Base-by-base conservation (phyloP, 2,797 vertebrate species). In the Enteromius paludinosus region DNA sequence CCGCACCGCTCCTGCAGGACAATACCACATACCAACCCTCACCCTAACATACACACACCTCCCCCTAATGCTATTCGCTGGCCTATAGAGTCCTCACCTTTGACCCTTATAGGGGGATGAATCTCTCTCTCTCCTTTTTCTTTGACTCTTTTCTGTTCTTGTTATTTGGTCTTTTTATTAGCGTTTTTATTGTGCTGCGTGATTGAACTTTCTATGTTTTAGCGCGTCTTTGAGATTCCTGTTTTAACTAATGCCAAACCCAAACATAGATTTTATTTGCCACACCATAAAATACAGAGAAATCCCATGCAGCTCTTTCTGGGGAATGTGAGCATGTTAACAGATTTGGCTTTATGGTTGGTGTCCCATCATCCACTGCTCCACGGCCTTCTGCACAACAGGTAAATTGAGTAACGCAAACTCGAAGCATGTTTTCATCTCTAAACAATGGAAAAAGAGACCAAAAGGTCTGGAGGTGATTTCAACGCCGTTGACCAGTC, bases 11-110 rank as follows among this genome's bases (percentile, higher is more conserved):
- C 69, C 71, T 72, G 20, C 66, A 52, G 81, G 65, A 86, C 78
- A 85, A 85, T 79, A 56, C 78, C 70, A 81, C 38, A 28, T 35
- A 86, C 65, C 68, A 47, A 59, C 69, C 80, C 78, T 80, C 17
- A 33, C 69, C 66, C 35, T 52, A 75, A 69, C 23, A 43, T 3
- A 43, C 69, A 33, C 23, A 73, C 66, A 75, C 35, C 66, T 81
- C 76, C 18, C 74, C 76, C 45, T 81, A 70, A 85, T 78, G 78
- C 47, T 83, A 73, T 83, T 84, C 81, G 54, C 78, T 75, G 56
- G 79, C 72, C 72, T 74, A 73, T 79, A 54, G 66, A 47, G 47
- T 23, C 71, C 79, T 85, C 64, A 84, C 85, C 82, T 87, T 86
- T 87, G 69, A 83, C 81, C 83, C 54, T 74, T 38, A 38, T 25